phyloP scores from a whole-genome alignment of 2,888 invertebrate genomes.

The Plutella xylostella region DNA sequence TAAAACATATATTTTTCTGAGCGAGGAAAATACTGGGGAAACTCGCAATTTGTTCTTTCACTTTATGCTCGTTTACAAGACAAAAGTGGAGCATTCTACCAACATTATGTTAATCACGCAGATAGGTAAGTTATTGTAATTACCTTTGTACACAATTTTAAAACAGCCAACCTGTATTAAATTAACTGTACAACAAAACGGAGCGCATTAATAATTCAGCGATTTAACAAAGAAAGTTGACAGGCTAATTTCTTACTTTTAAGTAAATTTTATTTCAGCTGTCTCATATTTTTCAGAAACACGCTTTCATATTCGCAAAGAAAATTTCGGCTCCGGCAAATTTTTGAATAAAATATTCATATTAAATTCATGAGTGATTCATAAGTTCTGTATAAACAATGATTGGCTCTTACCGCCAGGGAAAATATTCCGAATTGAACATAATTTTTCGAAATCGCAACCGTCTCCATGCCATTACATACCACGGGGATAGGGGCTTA shows the following conservation, averaged over 20 bases:
- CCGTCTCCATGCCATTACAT: no score
- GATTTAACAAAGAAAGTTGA: conserved; percentile 2
- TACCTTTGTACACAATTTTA: conserved; percentile 1
- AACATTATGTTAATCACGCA: conserved; percentile 68
- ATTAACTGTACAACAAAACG: neutral
- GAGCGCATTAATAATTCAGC: neutral
- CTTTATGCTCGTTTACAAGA: conserved; percentile 71
- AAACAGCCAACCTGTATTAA: neutral
- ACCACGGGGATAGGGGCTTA: neutral
- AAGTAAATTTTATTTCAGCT: no score
- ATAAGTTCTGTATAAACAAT: no score
- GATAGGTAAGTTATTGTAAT: conserved; percentile 27
- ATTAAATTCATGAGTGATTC: no score
- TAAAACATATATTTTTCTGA: conserved; percentile 71
- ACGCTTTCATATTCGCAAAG: no score
- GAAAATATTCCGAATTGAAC: no score
- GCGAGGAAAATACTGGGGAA: conserved; percentile 70
- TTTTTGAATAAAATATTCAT: no score
- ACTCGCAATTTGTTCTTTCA: conserved; percentile 71
- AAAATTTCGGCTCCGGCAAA: no score
- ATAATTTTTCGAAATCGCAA: no score
- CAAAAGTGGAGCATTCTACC: conserved; percentile 68
- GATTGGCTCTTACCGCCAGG: no score
- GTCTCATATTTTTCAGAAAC: no score
- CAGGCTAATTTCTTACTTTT: conserved; percentile 3